Conservation (phyloP, 2,888 invertebrate species). For the Brassicogethes aeneus region DNA sequence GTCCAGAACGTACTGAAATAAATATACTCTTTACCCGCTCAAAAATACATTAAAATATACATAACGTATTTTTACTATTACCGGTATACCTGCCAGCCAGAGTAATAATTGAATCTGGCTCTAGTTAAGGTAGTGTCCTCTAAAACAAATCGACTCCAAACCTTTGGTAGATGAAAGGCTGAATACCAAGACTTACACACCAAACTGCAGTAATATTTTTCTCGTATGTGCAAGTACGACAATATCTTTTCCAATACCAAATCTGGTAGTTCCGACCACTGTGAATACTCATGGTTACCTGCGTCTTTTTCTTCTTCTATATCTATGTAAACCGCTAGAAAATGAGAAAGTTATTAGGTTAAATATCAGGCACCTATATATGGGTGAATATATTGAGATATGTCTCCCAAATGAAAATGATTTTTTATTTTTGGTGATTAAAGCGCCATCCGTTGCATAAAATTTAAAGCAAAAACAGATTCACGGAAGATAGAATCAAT, state of each 20-base stretch:
- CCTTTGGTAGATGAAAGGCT: conserved; percentile 61
- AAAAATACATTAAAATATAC: conserved; percentile 2
- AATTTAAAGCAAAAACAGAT: no score
- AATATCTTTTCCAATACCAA: conserved; percentile 66
- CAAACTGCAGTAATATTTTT: conserved; percentile 66
- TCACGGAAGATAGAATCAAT: no score
- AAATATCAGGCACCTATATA: conserved; percentile 2
- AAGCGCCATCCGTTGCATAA: no score
- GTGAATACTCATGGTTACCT: conserved; percentile 41
- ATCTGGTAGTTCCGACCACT: conserved; percentile 63
- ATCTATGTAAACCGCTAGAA: conserved; percentile 33
- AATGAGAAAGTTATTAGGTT: conserved; percentile 8
- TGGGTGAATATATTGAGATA: no score
- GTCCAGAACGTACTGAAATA: conserved; percentile 57
- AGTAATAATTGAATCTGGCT: conserved; percentile 68
- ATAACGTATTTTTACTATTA: no score
- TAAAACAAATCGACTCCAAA: conserved; percentile 68
- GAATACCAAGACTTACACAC: conserved; percentile 58
- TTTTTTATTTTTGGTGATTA: no score
- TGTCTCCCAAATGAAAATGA: no score
- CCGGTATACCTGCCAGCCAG: conserved; percentile 70
- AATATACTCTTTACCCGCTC: no score
- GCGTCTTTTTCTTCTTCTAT: conserved; percentile 38
- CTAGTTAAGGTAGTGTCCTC: conserved; percentile 66
- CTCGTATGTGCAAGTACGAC: conserved; percentile 53